Evolutionary conservation across 2,888 invertebrate genomes (phyloP).

Genomic region (Clivina fossor): DNA sequence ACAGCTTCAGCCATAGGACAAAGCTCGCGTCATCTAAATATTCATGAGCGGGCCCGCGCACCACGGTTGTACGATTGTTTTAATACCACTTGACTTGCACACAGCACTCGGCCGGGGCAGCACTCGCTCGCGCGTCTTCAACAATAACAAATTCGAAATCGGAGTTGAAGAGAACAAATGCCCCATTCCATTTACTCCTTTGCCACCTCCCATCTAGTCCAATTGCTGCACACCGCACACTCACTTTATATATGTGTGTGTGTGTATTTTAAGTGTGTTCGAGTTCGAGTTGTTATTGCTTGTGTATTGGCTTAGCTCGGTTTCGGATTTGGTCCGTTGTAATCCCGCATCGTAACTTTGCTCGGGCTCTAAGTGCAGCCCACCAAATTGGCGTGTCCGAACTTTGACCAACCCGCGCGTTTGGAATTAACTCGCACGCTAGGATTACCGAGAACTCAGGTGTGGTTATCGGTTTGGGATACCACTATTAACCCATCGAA

Average conservation of each 20-base stretch:
- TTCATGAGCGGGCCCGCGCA: slow-evolving; percentile 28
- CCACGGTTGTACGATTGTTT: slow-evolving; percentile 25
- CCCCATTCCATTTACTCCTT: neutral
- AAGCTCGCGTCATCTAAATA: slow-evolving; percentile 18
- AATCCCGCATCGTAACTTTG: slow-evolving; percentile 43
- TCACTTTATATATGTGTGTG: slow-evolving; percentile 10
- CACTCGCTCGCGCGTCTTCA: slow-evolving; percentile 10
- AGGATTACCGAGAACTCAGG: slow-evolving; percentile 46
- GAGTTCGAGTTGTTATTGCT: slow-evolving; percentile 41
- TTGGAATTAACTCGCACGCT: slow-evolving; percentile 32
- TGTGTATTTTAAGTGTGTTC: slow-evolving; percentile 27
- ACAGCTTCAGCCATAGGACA: neutral
- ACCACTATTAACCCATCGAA: neutral
- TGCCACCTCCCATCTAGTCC: neutral
- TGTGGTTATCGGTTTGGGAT: slow-evolving; percentile 45
- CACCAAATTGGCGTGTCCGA: slow-evolving; percentile 17
- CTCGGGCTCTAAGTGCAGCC: slow-evolving; percentile 21
- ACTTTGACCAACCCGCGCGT: slow-evolving; percentile 34
- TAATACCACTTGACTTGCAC: slow-evolving; percentile 28
- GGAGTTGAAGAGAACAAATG: slow-evolving; percentile 13
- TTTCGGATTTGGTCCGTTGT: slow-evolving; percentile 44
- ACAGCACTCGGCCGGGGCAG: neutral
- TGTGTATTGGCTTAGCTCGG: slow-evolving; percentile 47
- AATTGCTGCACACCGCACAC: too few species aligned
- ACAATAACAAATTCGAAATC: slow-evolving; percentile 31